Base-by-base conservation (phyloP, 2,797 vertebrate species). In the Squalus acanthias region DNA sequence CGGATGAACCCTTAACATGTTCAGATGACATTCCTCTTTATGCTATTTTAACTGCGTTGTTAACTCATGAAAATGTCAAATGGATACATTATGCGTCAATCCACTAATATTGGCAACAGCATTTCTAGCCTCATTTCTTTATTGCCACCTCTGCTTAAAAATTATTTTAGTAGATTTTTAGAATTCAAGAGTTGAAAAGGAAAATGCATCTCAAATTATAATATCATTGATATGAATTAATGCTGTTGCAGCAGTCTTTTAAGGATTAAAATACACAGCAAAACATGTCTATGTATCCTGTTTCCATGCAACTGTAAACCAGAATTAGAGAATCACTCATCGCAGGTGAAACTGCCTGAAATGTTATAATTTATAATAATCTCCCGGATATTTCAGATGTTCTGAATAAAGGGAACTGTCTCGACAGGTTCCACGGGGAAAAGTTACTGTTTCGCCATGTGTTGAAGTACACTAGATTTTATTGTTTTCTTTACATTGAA, bases 401-500 rank as follows among this genome's bases (percentile, higher is more conserved):
- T 6, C 70, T 60, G 67, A 33, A 72, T 24, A 74, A 33, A 12
- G 26, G 39, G 69, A 50, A 29, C 15, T 24, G 12, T 76, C 70
- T 76, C 1, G 22, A 26, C 4, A 8, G 50, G 29, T 29, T 76
- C 24, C 50, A 72, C 0, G 12, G 26, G 88, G 6, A 7, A 12
- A 53, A 26, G 70, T 76, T 9, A 2, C 69, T 74, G 26, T 33
- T 72, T 9, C 29, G 20, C 10, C 53, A 8, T 17, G 94, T 74
- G 72, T 53, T 95, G 33, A 70, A 13, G 39, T 74, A n/a, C 70
- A 95, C 50, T 29, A 7, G 46, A 57, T 95, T 33, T 74, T 26
- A 88, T 6, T 67, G 46, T 89, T 97, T 96, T 97, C 96, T 70
- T 96, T 96, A 67, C n/a, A 60, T 79, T 70, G 15, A 33, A 46